Base-by-base conservation (phyloP, 2,888 invertebrate species). In the Hemithea aestivaria region DNA sequence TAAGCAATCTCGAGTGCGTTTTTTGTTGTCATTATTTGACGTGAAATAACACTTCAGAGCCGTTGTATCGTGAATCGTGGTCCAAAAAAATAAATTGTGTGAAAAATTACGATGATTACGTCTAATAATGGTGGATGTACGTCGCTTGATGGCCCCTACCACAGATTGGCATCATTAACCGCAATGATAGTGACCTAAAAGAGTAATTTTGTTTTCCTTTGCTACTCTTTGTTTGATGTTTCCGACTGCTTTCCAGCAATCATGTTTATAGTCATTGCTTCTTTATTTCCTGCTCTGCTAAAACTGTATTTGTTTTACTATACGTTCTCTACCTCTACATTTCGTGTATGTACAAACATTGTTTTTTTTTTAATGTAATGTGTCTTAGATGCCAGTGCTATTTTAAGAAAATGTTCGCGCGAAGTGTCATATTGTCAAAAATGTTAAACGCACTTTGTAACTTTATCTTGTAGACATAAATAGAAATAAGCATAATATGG, bases 71-170 rank as follows among this genome's bases (percentile, higher is more conserved):
- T 67, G 70, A 73, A 72, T 62, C 68, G 71, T 62, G 63, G 64
- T 63, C 67, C 53, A 66, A 74, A 80, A 78, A 81, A 85, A 81
- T 73, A 81, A 80, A 85, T 81, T 83, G 84, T 83, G 87, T 85
- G 84, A 85, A 87, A 85, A 85, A 85, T 85, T 82, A 83, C 81
- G 74, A 83, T 83, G 84, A 84, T 87, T 85, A 83, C 79, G 67
- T 75, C 69, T 82, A 84, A 83, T 85, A 82, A 84, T 73, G 70
- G 55, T 68, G 65, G 75, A 66, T 68, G 68, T 67, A 48, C 68
- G 71, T 67, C 67, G 73, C 73, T 72, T 79, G 81, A 82, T 79
- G 74, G 77, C 68, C 71, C 57, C 69, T 69, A 71, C 65, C 69
- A 68, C 65, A 75, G 79, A 77, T 81, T 82, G 82, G 77, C 79